Evolutionary conservation across 2,113 vertebrate species (phyloP).

Genomic region (Scophthalmus maximus): DNA sequence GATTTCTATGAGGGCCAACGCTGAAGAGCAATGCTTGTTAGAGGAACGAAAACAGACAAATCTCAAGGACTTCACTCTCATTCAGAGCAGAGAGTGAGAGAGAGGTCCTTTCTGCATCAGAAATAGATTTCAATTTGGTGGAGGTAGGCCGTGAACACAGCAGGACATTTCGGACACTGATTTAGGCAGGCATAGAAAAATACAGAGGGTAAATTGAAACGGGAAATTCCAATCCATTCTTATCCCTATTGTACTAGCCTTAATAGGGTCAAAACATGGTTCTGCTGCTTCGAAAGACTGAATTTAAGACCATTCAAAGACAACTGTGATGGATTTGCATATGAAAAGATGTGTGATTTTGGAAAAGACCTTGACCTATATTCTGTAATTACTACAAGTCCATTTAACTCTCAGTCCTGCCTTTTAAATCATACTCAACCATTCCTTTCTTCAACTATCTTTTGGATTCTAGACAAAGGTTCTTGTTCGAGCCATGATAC

Average conservation of each 20-base stretch:
- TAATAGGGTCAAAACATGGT: constrained; percentile 64
- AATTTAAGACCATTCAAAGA: constrained; percentile 57
- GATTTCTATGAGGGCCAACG: constrained; percentile 30
- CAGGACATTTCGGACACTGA: constrained; percentile 12
- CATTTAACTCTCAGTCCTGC: constrained; percentile 43
- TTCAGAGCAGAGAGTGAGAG: constrained; percentile 15
- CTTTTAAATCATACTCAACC: constrained; percentile 50
- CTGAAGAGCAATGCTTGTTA: constrained; percentile 46
- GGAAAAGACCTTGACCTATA: constrained; percentile 64
- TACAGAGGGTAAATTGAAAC: constrained; percentile 46
- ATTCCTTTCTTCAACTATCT: constrained; percentile 22
- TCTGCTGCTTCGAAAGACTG: constrained; percentile 41
- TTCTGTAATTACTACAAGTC: constrained; percentile 64
- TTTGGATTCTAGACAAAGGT: constrained; percentile 49
- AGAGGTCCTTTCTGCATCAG: constrained; percentile 33
- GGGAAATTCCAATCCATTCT: constrained; percentile 40
- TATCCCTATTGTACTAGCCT: constrained; percentile 20
- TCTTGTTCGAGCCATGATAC: constrained; percentile 42
- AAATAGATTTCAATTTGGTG: constrained; percentile 58
- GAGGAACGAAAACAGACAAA: constrained; percentile 52
- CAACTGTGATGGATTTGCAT: constrained; percentile 65
- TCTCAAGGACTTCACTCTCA: constrained; percentile 66
- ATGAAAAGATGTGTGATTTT: constrained; percentile 58
- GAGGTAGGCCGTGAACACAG: constrained; percentile 35
- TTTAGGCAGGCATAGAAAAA: constrained; percentile 13